Base-by-base conservation (phyloP, 1,140 invertebrate genomes). In the Steinernema khuongi region DNA sequence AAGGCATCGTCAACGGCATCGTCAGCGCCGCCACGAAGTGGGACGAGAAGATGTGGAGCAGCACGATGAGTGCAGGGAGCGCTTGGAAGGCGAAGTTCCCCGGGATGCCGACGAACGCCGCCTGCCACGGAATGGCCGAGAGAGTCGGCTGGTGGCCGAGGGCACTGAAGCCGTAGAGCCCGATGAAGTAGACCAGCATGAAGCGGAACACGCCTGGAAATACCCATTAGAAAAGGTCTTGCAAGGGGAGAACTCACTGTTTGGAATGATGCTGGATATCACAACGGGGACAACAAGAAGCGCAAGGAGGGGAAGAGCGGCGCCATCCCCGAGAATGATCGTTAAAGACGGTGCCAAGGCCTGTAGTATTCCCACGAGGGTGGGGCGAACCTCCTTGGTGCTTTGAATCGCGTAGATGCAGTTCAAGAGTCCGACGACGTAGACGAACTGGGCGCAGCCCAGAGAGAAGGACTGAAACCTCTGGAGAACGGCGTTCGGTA, bases 61-160 rank as follows among this genome's bases (percentile, higher is more conserved):
- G 30, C 4, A 76, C 67, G 22, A 77, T 43, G 31, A 77, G 26
- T 26, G 67, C 76, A 1, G 73, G 73, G 28, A 70, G 22, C 2
- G 67, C 18, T 18, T 70, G 41, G 18, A 77, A 33, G 50, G 70
- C 29, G 11, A 69, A 31, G 30, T 70, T 78, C 14, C 76, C 76
- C 2, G 74, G 74, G n/a, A 77, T 50, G n/a, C 76, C 76, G n/a
- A 76, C 30, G 19, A 77, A 77, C 1, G 72, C 76, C 7, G 76
- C 76, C 30, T 74, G 70, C 76, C 76, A 77, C 18, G 76, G 76
- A 68, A 77, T 77, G 0, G 76, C 68, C 0, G 76, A 71, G 19
- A 77, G 66, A 4, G 70, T 78, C 1, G 76, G 76, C 14, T 74
- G 75, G 68, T 77, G 76, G 1, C 60, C 60, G 1, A 72, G 66